Conservation (phyloP, 2,888 invertebrate genomes). For the Cephus sareptanus region DNA sequence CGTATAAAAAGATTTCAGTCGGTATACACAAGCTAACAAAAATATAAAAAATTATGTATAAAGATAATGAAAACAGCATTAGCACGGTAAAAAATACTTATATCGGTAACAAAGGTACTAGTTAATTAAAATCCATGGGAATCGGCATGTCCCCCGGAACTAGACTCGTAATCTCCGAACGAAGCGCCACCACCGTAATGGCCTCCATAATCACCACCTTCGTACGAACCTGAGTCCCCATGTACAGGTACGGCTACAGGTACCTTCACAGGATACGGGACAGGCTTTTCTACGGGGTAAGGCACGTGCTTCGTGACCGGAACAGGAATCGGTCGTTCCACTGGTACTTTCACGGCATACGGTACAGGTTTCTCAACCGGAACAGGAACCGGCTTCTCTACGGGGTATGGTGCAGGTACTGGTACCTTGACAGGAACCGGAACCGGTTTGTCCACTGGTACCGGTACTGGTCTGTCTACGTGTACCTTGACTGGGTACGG, state of each 20-base stretch:
- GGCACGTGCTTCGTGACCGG: constrained; percentile 59
- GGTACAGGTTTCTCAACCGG: constrained; percentile 73
- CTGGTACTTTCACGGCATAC: constrained; percentile 70
- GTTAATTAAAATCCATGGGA: constrained; percentile 4
- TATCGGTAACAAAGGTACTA: not conserved
- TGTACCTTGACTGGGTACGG: constrained; percentile 60
- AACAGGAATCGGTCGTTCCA: constrained; percentile 66
- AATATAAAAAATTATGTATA: not conserved
- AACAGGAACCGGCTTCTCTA: constrained; percentile 54
- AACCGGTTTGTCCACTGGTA: constrained; percentile 82
- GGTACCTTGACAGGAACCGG: constrained; percentile 76
- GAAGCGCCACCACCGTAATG: constrained; percentile 28
- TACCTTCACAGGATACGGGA: constrained; percentile 79
- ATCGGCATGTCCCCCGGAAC: constrained; percentile 32
- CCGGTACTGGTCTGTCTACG: constrained; percentile 75
- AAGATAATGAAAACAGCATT: not conserved
- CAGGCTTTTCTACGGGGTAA: constrained; percentile 64
- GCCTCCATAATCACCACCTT: constrained; percentile 29
- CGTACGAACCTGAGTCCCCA: constrained; percentile 29
- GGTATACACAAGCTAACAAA: not conserved
- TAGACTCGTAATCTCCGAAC: constrained; percentile 30
- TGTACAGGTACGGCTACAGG: constrained; percentile 74
- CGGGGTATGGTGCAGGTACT: constrained; percentile 56
- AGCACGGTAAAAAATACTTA: not conserved
- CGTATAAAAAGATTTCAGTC: not conserved